Percentiles rank a stretch among this genome's conserved stretches.
These are phyloP conservation scores for Spea multiplicata DNA, from an alignment of 2,113 vertebrate genomes.

Conservation along the genomic window DNA sequence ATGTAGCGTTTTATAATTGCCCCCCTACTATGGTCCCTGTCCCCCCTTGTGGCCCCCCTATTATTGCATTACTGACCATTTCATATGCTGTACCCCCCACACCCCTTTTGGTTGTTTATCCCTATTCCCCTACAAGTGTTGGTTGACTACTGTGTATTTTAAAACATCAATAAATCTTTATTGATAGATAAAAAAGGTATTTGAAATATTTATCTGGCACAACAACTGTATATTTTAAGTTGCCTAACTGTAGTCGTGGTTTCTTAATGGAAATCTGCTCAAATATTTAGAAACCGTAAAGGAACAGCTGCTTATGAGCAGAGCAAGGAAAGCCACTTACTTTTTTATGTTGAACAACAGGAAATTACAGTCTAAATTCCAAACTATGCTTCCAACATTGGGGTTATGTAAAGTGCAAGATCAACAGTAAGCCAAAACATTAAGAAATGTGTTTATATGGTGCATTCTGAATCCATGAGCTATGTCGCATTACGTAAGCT, in stretches of 20 bases:
- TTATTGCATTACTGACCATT: no score
- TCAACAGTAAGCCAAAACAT: slow-evolving; percentile 3
- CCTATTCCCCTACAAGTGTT: no score
- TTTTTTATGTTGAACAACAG: slow-evolving; percentile 51
- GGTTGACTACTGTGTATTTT: no score
- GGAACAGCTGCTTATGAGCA: slow-evolving; percentile 59
- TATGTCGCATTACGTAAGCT: slow-evolving; percentile 11
- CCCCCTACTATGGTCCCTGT: no score
- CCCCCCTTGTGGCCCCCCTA: no score
- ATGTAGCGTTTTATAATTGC: no score
- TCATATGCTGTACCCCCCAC: no score
- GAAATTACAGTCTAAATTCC: slow-evolving; percentile 63
- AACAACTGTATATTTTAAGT: no score
- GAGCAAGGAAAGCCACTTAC: background rate
- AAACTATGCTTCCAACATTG: slow-evolving; percentile 6
- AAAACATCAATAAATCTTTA: no score
- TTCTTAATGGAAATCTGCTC: slow-evolving; percentile 50
- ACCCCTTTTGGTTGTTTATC: no score
- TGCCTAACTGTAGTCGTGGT: background rate
- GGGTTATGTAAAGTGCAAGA: slow-evolving; percentile 35
- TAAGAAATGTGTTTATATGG: slow-evolving; percentile 31
- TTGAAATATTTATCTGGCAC: no score
- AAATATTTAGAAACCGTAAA: slow-evolving; percentile 59
- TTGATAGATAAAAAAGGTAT: no score
- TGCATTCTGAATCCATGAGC: slow-evolving; percentile 15